Evolutionary conservation across 1,140 invertebrate genomes (phyloP).

Genomic region (Diprion similis): DNA sequence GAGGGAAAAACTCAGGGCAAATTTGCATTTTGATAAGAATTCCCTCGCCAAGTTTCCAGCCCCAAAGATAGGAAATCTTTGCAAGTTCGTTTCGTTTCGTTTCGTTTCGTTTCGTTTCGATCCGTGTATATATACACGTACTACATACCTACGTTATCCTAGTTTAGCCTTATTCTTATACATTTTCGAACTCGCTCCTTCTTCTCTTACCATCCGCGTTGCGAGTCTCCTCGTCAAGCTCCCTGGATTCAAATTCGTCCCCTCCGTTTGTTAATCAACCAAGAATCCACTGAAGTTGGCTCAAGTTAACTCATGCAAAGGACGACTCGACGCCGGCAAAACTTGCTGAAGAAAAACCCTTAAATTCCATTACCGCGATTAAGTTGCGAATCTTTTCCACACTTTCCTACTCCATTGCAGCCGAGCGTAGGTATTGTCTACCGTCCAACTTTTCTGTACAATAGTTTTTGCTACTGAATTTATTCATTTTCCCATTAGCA

Average conservation of each 20-base stretch:
- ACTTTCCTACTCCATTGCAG: not conserved
- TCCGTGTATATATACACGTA: not conserved
- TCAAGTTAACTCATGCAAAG: not conserved
- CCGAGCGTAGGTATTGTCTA: not conserved
- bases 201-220: constrained; percentile 18
- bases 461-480: no score
- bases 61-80: constrained; percentile 41
- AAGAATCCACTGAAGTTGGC: not conserved
- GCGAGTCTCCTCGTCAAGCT: not conserved
- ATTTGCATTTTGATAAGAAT: constrained; percentile 64
- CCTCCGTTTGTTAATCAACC: constrained; percentile 1
- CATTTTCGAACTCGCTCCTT: constrained; percentile 14
- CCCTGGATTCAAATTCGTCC: not conserved
- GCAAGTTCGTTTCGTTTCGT: constrained; percentile 17
- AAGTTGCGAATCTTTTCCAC: not conserved
- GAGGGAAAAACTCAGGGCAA: constrained; percentile 33
- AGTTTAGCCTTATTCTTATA: not conserved
- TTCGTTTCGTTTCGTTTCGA: not conserved
- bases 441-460: not conserved
- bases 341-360: not conserved
- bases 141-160: not conserved
- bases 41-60: constrained; percentile 53
- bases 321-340: not conserved
- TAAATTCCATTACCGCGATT: constrained; percentile 1
- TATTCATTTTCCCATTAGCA: no score